Evolutionary conservation across 1,140 invertebrate species (phyloP), one percentile per base, ranked within the genome.

Genomic region (Meloidogyne floridensis): DNA sequence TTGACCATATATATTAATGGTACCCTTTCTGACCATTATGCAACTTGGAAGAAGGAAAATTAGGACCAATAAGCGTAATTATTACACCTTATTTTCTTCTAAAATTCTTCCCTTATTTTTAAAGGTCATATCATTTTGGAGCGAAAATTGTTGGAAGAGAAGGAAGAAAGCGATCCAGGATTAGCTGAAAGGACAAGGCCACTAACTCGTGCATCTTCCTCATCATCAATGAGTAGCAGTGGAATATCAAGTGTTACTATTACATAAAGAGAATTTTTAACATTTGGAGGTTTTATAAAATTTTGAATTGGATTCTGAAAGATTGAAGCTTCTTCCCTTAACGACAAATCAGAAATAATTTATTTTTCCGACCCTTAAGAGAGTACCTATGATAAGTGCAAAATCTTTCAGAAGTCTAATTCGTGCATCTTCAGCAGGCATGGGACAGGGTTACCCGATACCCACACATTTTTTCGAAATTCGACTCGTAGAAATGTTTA

Each of bases 181-280:
- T 71, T 84, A 47, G 84, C 84, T 43, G 82, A 85, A 51, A 59
- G 82, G 13, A 42, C 87, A 20, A 32, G 83, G 11, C 43, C 75
- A 32, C 56, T 84, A 32, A 75, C 80, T 3, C 85, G 81, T 32
- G 43, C 71, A 59, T 71, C 73, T 59, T 85, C 84, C 2, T 71
- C 73, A 5, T 85, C 84, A 20, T 85, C 84, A 71, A 73, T 87
- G 42, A 85, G 84, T 70, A 84, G 82, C 53, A 85, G 83, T 59
- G 82, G 79, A 13, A 80, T 84, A 15, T 71, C 54, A 15, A 86
- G 83, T n/a, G 81, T 85, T 15, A 84, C 81, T 20, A 77, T 85
- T 75, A 86, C 84, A 18, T 85, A 70, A 82, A 2, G 13, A n/a
- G 3, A 69, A 54, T 70, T 13, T 42, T 11, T 72, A 42, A 42